Evolutionary conservation across 2,797 vertebrate species (phyloP).

Genomic region (Gymnoscopelus microlampas): DNA sequence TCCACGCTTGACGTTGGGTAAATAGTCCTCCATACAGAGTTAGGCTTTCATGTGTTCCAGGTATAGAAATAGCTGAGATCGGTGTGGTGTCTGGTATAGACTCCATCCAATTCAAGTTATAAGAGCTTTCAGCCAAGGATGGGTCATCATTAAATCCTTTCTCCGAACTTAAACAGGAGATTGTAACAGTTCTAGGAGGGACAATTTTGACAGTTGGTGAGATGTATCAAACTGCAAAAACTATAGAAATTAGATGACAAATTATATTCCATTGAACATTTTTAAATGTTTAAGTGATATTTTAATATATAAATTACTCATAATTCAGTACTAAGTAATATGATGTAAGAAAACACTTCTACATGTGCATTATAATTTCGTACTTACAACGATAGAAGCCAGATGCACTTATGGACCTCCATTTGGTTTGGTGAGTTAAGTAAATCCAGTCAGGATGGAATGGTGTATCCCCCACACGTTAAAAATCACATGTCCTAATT

Average conservation of each 20-base stretch:
- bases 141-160: slow-evolving; percentile 45
- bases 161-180: slow-evolving; percentile 21
- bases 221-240: no score
- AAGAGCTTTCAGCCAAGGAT: neutral
- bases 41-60: slow-evolving; percentile 66
- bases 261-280: no score
- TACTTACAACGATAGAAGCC: neutral
- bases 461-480: no score
- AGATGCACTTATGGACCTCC: neutral
- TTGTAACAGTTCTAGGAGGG: slow-evolving; percentile 38
- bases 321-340: neutral
- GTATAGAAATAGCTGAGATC: slow-evolving; percentile 65
- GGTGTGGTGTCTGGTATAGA: slow-evolving; percentile 46
- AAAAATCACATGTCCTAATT: no score
- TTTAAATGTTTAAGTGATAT: no score
- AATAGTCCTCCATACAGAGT: slow-evolving; percentile 40
- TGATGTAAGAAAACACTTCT: neutral
- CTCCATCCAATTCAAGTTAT: slow-evolving; percentile 64
- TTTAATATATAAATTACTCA: no score
- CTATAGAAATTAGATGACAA: no score
- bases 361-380: neutral
- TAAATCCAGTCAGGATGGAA: no score
- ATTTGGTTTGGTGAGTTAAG: neutral
- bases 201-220: no score
- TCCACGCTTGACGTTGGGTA: slow-evolving; percentile 56